Base-by-base conservation (phyloP, 2,797 vertebrate genomes). In the Liasis olivaceus region DNA sequence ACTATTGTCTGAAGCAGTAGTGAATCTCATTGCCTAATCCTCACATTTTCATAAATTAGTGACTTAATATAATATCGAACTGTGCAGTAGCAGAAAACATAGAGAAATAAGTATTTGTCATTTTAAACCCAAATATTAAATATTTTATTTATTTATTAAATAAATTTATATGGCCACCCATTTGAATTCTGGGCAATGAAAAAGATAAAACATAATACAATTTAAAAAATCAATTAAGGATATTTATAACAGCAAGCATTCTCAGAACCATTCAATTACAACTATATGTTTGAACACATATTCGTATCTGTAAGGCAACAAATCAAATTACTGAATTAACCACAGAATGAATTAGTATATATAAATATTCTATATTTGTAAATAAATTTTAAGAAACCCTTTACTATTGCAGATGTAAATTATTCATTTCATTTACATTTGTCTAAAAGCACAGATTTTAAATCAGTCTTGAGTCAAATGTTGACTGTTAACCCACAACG, bases 231-330 rank as follows among this genome's bases (percentile, higher is more conserved):
- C 42, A 81, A 81, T 81, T 81, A 81, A 81, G 9, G 36, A 24
- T 81, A 81, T 47, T 81, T 81, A 81, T 93, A 28, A 95, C 93
- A 69, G 11, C 66, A 94, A 96, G 94, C 95, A 92, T 92, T 94
- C 88, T 5, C 77, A 93, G 90, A 96, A 95, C 93, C 92, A 95
- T 95, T 95, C 93, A 93, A 94, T 93, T 95, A 88, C 92, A 90
- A 90, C 56, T 93, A 92, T 93, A 94, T 95, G 96, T 93, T 94
- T 96, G 96, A 97, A 92, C 69, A 93, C 93, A 95, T 95, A 94
- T 97, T 97, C 97, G 96, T 96, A 97, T 97, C 95, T 95, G 95
- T 95, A 92, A 86, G 93, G 97, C 95, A 96, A 96, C 97, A 96
- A 97, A 97, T 96, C 95, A 95, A 96, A 97, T 96, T 93, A 97